Evolutionary conservation across 2,113 vertebrate species (phyloP).

Genomic region (Channa argus): DNA sequence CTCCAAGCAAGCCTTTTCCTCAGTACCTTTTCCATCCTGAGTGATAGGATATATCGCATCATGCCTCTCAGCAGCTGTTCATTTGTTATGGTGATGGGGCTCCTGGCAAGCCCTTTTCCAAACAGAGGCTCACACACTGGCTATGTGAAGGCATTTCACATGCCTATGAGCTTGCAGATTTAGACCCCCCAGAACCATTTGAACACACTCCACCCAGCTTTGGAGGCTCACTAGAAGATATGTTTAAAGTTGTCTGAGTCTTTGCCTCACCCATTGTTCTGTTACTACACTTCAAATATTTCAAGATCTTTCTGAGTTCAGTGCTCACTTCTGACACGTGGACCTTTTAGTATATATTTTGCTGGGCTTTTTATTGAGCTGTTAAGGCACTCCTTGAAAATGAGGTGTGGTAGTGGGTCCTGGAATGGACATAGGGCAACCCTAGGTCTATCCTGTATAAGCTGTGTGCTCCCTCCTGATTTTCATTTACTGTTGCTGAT

Average conservation of each 20-base stretch:
- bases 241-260: conserved; percentile 26
- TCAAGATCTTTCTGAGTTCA: conserved; percentile 9
- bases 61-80: conserved; percentile 68
- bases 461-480: background rate
- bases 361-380: background rate
- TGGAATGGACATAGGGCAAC: background rate
- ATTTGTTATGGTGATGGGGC: conserved; percentile 72
- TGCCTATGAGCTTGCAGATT: conserved; percentile 67
- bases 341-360: conserved; percentile 4
- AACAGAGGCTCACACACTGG: conserved; percentile 70
- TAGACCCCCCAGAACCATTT: conserved; percentile 64
- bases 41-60: conserved; percentile 16
- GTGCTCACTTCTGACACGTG: conserved; percentile 1
- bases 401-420: background rate
- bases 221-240: conserved; percentile 48
- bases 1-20: conserved; percentile 12
- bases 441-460: background rate
- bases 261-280: conserved; percentile 16
- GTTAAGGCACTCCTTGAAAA: background rate
- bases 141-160: conserved; percentile 70
- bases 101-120: conserved; percentile 71
- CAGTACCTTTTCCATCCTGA: conserved; percentile 13
- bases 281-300: conserved; percentile 10
- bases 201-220: conserved; percentile 52
- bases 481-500: background rate